phyloP scores from a whole-genome alignment of 2,888 invertebrate species.

The Caenorhabditis sp. region DNA sequence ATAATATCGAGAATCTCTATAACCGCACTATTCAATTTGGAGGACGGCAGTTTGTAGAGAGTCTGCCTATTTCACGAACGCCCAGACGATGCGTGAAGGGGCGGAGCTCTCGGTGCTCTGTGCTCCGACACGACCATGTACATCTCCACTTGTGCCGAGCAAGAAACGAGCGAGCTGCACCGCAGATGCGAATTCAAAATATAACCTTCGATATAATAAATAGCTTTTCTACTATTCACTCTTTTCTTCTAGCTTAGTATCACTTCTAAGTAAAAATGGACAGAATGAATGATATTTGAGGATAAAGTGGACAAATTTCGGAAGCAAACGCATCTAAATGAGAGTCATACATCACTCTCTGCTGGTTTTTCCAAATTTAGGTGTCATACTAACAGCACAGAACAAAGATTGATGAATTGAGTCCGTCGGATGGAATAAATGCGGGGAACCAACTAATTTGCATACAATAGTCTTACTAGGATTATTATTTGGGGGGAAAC shows the following conservation, averaged over 20 bases:
- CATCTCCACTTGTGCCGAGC: conserved; percentile 31
- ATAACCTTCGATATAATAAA: conserved; percentile 24
- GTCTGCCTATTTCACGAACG: conserved; percentile 39
- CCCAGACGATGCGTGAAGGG: conserved; percentile 35
- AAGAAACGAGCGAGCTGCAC: conserved; percentile 42
- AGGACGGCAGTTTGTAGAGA: conserved; percentile 24
- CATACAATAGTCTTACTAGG: not conserved
- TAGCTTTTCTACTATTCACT: conserved; percentile 6
- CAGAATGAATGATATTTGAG: not conserved
- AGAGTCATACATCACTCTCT: conserved; percentile 23
- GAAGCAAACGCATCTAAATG: conserved; percentile 1
- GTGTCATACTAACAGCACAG: not conserved
- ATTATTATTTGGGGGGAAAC: no score
- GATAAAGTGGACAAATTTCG: not conserved
- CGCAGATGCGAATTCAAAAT: conserved; percentile 39
- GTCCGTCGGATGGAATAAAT: conserved; percentile 34
- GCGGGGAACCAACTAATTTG: conserved; percentile 5
- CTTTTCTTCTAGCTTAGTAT: not conserved
- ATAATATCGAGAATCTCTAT: no score
- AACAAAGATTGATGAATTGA: conserved; percentile 44
- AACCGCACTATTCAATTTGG: conserved; percentile 50
- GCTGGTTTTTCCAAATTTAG: conserved; percentile 29
- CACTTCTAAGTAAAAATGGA: not conserved
- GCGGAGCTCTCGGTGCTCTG: conserved; percentile 31
- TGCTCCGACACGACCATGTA: conserved; percentile 44